Evolutionary conservation across 1,140 invertebrate species (phyloP).

Genomic region (Bombus superbus): DNA sequence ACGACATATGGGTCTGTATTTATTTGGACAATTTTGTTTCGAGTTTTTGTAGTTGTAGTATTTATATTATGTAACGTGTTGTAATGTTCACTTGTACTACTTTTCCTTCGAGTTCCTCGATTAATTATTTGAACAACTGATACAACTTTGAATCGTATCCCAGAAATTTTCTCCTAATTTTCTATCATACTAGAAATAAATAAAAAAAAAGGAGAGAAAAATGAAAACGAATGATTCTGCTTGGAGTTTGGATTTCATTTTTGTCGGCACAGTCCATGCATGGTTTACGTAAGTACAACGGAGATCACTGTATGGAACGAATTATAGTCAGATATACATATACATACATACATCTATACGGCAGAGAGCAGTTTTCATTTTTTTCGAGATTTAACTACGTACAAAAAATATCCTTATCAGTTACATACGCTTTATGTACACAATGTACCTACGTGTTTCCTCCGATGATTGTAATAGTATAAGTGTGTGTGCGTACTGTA

Average conservation of each 20-base stretch:
- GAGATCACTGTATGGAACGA: conserved; percentile 33
- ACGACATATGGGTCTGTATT: neutral
- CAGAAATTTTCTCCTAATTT: neutral
- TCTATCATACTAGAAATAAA: neutral
- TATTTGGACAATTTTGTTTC: neutral
- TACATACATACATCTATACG: conserved; percentile 3
- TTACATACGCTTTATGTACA: conserved; percentile 63
- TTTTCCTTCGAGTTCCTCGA: neutral
- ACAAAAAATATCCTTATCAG: conserved; percentile 69
- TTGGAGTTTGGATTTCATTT: neutral
- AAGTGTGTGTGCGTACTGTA: conserved; percentile 56
- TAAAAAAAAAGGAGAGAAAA: neutral
- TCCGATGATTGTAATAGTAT: conserved; percentile 52
- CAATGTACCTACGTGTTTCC: conserved; percentile 47
- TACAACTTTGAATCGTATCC: neutral
- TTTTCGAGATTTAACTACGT: conserved; percentile 55
- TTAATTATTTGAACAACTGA: neutral
- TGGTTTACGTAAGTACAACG: conserved; percentile 19
- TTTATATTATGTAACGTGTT: too few relatives aligned
- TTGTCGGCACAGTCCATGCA: conserved; percentile 4
- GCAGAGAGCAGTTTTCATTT: conserved; percentile 20
- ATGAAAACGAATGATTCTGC: neutral
- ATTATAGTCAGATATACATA: conserved; percentile 45
- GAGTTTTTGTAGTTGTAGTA: neutral
- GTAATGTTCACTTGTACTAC: neutral